These are phyloP conservation scores for Pseudopleuronectes americanus DNA, from an alignment of 2,797 vertebrate species.

Conservation along the genomic window DNA sequence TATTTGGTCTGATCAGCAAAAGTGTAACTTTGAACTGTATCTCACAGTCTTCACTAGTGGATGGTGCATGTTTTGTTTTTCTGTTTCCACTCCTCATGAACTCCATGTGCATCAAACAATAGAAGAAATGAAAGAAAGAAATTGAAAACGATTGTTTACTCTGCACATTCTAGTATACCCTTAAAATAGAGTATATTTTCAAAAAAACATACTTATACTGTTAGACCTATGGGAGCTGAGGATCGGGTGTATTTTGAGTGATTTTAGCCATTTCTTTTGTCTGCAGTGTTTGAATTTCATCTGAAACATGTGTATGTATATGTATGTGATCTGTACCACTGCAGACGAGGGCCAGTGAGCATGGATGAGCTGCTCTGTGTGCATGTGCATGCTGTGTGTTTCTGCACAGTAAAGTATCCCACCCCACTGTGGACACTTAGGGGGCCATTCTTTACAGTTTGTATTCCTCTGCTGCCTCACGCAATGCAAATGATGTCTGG, in stretches of 20 bases:
- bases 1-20: too few species aligned
- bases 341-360: slow-evolving; percentile 17
- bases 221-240: background rate
- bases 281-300: slow-evolving; percentile 54
- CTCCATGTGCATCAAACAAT: background rate
- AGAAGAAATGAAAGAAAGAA: background rate
- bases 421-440: slow-evolving; percentile 13
- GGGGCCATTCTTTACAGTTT: slow-evolving; percentile 48
- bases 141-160: too few species aligned
- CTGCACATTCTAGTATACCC: too few species aligned
- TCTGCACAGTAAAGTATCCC: background rate
- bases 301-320: slow-evolving; percentile 45
- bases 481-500: slow-evolving; percentile 63
- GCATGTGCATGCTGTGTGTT: slow-evolving; percentile 8
- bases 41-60: too few species aligned
- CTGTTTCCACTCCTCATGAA: too few species aligned
- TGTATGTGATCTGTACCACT: slow-evolving; percentile 60
- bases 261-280: background rate
- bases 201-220: background rate
- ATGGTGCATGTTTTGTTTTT: too few species aligned
- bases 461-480: slow-evolving; percentile 49
- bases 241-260: background rate
- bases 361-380: slow-evolving; percentile 3
- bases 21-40: too few species aligned
- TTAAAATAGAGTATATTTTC: background rate